These are phyloP conservation scores for Papilio aristodemus DNA, from an alignment of 1,140 invertebrate species.

Conservation along the genomic window DNA sequence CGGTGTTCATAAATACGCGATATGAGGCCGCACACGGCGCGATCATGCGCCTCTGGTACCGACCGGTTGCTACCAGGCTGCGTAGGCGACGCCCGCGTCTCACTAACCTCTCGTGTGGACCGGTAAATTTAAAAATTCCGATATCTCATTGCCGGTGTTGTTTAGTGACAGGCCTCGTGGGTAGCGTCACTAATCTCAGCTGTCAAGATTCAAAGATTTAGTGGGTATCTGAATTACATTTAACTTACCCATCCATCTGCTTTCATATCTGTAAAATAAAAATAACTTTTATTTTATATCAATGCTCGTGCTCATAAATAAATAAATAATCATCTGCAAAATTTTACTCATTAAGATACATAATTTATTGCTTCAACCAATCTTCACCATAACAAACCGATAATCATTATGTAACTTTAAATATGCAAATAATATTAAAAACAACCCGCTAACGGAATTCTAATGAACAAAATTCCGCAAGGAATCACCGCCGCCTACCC, in stretches of 20 bases:
- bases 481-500: background rate
- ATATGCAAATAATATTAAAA: conserved; percentile 6
- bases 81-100: conserved; percentile 44
- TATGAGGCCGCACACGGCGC: conserved; percentile 67
- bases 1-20: conserved; percentile 73
- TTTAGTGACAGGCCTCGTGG: conserved; percentile 21
- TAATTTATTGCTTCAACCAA: too few relatives aligned
- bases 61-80: conserved; percentile 59
- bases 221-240: conserved; percentile 12
- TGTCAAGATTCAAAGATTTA: conserved; percentile 23
- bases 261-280: conserved; percentile 1
- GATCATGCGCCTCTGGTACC: conserved; percentile 57
- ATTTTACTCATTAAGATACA: too few relatives aligned
- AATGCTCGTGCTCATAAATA: too few relatives aligned
- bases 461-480: conserved; percentile 3
- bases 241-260: background rate
- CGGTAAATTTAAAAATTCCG: conserved; percentile 36
- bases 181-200: conserved; percentile 13
- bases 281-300: too few relatives aligned
- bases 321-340: too few relatives aligned
- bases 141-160: conserved; percentile 28
- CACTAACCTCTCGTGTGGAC: conserved; percentile 38
- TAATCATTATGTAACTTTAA: background rate
- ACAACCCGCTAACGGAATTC: background rate
- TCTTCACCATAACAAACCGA: too few relatives aligned